A percentile compares a stretch with the other conserved stretches of the same genome.
These are phyloP conservation scores for Loxodonta africana DNA, from an alignment of 2,113 vertebrate genomes.

Conservation along the genomic window DNA sequence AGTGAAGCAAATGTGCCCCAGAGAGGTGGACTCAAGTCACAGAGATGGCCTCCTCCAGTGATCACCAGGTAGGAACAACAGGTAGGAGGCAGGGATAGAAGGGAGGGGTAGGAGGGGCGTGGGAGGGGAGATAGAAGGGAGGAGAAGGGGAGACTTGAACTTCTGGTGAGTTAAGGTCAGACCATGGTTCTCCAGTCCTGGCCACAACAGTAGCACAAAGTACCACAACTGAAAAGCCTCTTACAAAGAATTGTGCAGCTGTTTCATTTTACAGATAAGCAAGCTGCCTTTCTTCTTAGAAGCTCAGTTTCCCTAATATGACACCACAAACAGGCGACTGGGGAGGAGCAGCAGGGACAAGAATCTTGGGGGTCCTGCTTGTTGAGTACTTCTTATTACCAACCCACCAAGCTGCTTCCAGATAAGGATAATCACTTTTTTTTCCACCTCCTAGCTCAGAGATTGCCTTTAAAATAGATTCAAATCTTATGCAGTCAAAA, in stretches of 20 bases:
- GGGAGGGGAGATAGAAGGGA: background rate
- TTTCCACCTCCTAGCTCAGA: background rate
- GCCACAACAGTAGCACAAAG: background rate
- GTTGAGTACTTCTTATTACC: background rate
- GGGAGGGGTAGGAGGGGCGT: background rate
- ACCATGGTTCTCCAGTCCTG: background rate
- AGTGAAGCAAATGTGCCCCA: background rate
- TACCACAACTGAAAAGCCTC: background rate
- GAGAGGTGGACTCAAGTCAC: background rate
- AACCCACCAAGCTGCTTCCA: background rate
- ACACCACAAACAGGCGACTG: background rate
- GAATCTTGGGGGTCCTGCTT: background rate
- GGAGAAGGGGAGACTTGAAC: background rate
- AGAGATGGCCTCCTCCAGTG: background rate
- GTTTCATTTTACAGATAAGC: background rate
- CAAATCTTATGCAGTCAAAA: slow-evolving; percentile 11
- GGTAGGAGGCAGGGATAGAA: background rate
- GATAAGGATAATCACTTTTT: background rate
- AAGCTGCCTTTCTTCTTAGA: background rate
- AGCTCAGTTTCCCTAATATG: background rate
- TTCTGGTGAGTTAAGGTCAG: background rate
- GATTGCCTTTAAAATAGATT: background rate
- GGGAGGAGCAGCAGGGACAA: background rate
- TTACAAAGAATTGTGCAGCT: background rate
- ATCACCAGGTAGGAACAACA: too few species aligned